Evolutionary conservation across 2,113 vertebrate species (phyloP).

Genomic region (Lethenteron reissneri): DNA sequence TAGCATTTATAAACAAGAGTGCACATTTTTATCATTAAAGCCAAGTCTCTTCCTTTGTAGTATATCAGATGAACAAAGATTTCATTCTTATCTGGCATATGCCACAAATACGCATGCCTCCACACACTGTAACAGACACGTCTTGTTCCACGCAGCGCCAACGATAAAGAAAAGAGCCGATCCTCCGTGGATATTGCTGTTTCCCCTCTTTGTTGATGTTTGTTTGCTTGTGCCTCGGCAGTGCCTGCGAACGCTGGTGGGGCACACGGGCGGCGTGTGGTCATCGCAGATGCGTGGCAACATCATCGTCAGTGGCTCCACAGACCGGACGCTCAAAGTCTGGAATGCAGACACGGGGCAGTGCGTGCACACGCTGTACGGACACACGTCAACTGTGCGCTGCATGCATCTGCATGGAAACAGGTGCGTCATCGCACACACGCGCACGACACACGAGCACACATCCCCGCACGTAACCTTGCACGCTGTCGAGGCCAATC

Average conservation of each 20-base stretch:
- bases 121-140: too few species aligned
- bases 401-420: conserved; percentile 24
- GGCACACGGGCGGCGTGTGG: conserved; percentile 23
- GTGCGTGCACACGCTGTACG: conserved; percentile 20
- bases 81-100: too few species aligned
- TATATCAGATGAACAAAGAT: too few species aligned
- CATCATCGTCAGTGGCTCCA: conserved; percentile 21
- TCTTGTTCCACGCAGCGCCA: too few species aligned
- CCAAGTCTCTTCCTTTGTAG: too few species aligned
- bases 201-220: background rate
- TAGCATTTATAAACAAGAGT: too few species aligned
- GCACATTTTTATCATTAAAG: too few species aligned
- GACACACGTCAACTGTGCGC: conserved; percentile 23
- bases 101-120: too few species aligned
- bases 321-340: conserved; percentile 21
- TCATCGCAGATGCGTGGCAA: conserved; percentile 26
- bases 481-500: background rate
- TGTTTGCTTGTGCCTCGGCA: conserved; percentile 7
- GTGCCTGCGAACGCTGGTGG: conserved; percentile 24
- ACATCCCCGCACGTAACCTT: background rate
- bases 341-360: conserved; percentile 21
- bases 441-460: background rate
- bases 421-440: conserved; percentile 7
- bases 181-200: background rate
- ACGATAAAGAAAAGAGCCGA: too few species aligned